Conservation (phyloP, 1,140 invertebrate genomes). For the Leptinotarsa lineolata region DNA sequence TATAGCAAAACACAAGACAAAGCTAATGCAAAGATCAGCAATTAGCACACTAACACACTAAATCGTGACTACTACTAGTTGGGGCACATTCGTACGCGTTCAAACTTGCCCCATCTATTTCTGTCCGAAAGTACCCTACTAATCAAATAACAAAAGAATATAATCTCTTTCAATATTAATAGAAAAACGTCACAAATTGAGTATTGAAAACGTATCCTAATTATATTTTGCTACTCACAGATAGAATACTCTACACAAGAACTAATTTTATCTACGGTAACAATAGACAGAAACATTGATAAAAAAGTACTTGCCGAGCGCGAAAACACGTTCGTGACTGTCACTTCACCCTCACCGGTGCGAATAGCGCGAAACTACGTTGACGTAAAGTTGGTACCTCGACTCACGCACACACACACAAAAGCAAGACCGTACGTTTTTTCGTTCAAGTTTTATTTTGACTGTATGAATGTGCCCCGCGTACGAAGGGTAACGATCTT, state of each 20-base stretch:
- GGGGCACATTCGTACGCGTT: slow-evolving; percentile 13
- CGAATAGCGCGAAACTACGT: slow-evolving; percentile 20
- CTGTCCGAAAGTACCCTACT: slow-evolving; percentile 16
- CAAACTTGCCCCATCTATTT: slow-evolving; percentile 18
- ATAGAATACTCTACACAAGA: not conserved
- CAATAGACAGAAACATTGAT: slow-evolving; percentile 23
- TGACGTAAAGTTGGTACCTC: slow-evolving; percentile 14
- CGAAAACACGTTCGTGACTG: slow-evolving; percentile 15
- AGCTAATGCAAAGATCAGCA: not conserved
- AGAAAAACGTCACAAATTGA: slow-evolving; percentile 7
- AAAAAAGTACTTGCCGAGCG: slow-evolving; percentile 20
- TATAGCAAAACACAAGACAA: not conserved
- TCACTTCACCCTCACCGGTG: slow-evolving; percentile 17
- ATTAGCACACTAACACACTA: not conserved
- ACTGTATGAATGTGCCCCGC: too few species aligned
- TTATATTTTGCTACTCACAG: slow-evolving; percentile 15
- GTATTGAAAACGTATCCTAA: slow-evolving; percentile 17
- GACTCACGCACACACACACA: too few species aligned
- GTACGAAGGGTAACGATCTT: too few species aligned
- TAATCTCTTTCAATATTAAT: slow-evolving; percentile 19
- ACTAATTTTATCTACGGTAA: not conserved
- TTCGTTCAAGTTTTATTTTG: too few species aligned
- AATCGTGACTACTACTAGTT: not conserved
- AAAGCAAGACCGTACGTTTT: too few species aligned
- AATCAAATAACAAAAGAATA: slow-evolving; percentile 2